Base-by-base conservation (phyloP, 2,113 vertebrate genomes). In the Podocnemis expansa region DNA sequence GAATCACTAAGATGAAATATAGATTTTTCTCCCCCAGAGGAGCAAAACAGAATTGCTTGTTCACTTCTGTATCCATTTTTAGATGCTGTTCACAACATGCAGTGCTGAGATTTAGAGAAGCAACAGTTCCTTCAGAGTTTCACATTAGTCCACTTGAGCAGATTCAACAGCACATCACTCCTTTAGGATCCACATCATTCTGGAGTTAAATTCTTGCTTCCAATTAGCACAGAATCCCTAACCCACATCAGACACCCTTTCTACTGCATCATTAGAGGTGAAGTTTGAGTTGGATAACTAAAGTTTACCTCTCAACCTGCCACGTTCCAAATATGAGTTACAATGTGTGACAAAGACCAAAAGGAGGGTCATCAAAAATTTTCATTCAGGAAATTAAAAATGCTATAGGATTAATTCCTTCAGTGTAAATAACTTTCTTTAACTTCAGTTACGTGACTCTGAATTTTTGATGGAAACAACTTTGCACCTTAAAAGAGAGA, bases 401-500 rank as follows among this genome's bases (percentile, higher is more conserved):
- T 38, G 63, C n/a, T 21, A 17, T 70, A 34, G 19, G 63, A 70
- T 22, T 70, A 70, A 70, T 21, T 22, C 63, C n/a, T 38, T 38
- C n/a, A 38, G 19, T 70, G n/a, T 31, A 60, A 60, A 60, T 60
- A 60, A 60, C 58, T 31, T 60, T 60, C 58, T 31, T 7, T 31
- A 31, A 60, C 34, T 14, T 22, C 63, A 22, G 9, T 70, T 22
- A 70, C 16, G 21, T 70, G 63, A 38, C 38, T 70, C n/a, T 70
- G 63, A 14, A 70, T 70, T n/a, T 21, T 34, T 38, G n/a, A 70
- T 22, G 63, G 63, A 70, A 38, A 70, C 63, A 70, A 70, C 63
- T 76, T 76, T 94, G 94, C 93, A 95, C 95, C 93, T 49, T 51
- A 84, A 88, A 93, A 91, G 54, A 89, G 41, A 93, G 89, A 88